Base-by-base conservation (phyloP, 1,140 invertebrate species). In the Drosophila busckii region DNA sequence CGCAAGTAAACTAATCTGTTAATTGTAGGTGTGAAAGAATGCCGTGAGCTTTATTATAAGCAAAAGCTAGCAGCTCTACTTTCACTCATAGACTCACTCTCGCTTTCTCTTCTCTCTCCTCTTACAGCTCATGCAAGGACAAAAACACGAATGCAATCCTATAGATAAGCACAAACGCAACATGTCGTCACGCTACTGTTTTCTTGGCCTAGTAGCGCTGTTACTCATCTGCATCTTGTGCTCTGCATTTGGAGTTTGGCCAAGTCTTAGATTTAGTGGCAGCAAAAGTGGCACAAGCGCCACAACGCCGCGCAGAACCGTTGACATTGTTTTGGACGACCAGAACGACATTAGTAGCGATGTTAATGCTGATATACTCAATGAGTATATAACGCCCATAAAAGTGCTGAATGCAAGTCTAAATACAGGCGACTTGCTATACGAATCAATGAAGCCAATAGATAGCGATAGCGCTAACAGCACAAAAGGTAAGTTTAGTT, bases 361-460 rank as follows among this genome's bases (percentile, higher is more conserved):
- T 10, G 9, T 70, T 26, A 61, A 56, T 23, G 67, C 67, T 16
- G 78, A 85, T 16, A 75, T 78, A 13, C 52, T 70, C 7, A 70
- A 59, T 25, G 62, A 56, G 41, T 67, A 59, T 53, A 76, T 85
- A 0, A 82, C 48, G 10, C 85, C 76, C 32, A 70, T 42, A 9
- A 87, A 87, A 40, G 54, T 85, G 22, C 56, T 85, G 58, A 82
- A 86, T 37, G 55, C 65, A 23, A 83, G 61, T 34, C 71, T 87
- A 7, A 86, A 85, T 55, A 62, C 61, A 4, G 85, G 76, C 20
- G 86, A 87, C 45, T 55, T 87, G 35, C 54, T 87, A 4, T 87
- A 87, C 56, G 86, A 87, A 50, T 87, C 86, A n/a, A n/a, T n/a
- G 8, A 86, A 85, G 44, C 44, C 82, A 15, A n/a, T n/a, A n/a